Base-by-base conservation (phyloP, 2,888 invertebrate species). In the Agrochola litura region DNA sequence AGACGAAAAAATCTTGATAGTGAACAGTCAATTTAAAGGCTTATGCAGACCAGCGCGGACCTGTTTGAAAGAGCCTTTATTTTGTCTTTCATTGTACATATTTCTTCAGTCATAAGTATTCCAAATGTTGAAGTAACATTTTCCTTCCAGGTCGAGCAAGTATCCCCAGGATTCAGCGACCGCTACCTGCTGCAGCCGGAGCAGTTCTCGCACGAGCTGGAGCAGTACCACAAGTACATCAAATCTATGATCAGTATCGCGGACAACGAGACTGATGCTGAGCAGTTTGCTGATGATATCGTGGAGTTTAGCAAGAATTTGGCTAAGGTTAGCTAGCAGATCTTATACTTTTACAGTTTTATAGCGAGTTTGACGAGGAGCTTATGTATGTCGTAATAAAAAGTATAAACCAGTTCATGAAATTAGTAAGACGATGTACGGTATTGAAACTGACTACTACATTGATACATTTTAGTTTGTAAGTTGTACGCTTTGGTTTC, bases 161-260 rank as follows among this genome's bases (percentile, higher is more conserved):
- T 97, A 22, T 96, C 97, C 0, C 97, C 97, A 0, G 97, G 97
- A 56, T 97, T 97, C 93, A 97, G 97, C 88, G 97, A 98, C 88
- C 97, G 97, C 68, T 97, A 98, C 92, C 95, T 98, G 19, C 95
- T 97, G 63, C 96, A 97, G 83, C 97, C 97, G 0, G 95, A 95
- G 77, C 97, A 97, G 90, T 97, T 97, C 93, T 92, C 97, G 43
- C 96, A 97, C 81, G 97, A 98, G 92, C 90, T 98, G 74, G 92
- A 91, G 37, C 97, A 97, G 91, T 98, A 97, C 94, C 97, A 96
- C 90, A 96, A 95, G 83, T 97, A 97, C 93, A 97, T 98, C 80
- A 95, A 94, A 79, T 94, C 97, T 49, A 97, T 97, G 97, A 92
- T 97, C 85, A 92, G 90, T 75, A 94, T 97, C 79, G 97, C 95